A percentile compares a stretch with the other conserved stretches of the same genome.
These are phyloP conservation scores for Tenebrosternarchus preto DNA, from an alignment of 2,113 vertebrate species.

Conservation along the genomic window DNA sequence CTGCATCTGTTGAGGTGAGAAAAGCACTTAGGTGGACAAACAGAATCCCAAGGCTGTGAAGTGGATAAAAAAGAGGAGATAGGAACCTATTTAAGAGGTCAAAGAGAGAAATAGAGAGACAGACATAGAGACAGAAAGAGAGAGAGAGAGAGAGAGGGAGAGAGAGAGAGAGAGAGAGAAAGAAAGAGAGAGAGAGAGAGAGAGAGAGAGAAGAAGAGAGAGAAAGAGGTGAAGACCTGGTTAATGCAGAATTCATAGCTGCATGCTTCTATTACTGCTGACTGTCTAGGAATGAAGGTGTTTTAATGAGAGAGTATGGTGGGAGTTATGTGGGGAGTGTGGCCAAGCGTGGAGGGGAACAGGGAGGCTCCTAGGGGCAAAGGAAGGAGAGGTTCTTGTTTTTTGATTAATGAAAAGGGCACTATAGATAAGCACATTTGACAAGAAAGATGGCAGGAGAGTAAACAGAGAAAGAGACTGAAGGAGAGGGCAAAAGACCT, in stretches of 20 bases:
- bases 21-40: conserved; percentile 24
- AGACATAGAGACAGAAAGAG: neutral
- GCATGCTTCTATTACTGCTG: too few relatives aligned
- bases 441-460: neutral
- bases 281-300: too few relatives aligned
- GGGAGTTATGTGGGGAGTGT: too few relatives aligned
- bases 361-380: too few relatives aligned
- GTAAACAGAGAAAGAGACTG: neutral
- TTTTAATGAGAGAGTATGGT: too few relatives aligned
- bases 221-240: neutral
- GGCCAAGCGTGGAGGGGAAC: too few relatives aligned
- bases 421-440: conserved; percentile 14
- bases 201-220: neutral
- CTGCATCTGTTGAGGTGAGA: neutral
- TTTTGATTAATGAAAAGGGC: neutral
- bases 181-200: neutral
- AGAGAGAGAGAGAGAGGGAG: neutral
- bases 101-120: conserved; percentile 6
- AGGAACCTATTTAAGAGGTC: conserved; percentile 20
- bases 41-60: conserved; percentile 28
- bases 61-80: conserved; percentile 16
- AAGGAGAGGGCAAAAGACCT: conserved; percentile 27
- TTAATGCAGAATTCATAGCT: too few relatives aligned
- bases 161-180: conserved; percentile 7
- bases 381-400: too few relatives aligned